phyloP scores from a whole-genome alignment of 2,113 vertebrate species.

The Oenanthe melanoleuca region DNA sequence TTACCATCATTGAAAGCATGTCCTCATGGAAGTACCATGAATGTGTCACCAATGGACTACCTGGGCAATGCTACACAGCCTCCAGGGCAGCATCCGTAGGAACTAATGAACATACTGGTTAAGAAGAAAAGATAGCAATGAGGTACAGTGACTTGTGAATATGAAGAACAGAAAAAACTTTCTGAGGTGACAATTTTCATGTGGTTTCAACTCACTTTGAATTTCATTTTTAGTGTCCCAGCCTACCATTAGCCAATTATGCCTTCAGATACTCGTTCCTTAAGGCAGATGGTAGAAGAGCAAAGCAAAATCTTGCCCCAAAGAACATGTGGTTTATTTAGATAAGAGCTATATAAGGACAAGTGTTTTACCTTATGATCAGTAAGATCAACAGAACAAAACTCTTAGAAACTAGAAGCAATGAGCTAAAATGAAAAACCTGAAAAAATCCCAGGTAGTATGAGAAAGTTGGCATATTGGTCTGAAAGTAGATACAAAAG shows the following conservation, averaged over 20 bases:
- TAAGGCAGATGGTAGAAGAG: neutral
- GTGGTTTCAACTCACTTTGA: neutral
- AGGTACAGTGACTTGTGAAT: neutral
- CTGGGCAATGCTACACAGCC: neutral
- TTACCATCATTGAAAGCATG: neutral
- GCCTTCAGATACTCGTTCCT: neutral
- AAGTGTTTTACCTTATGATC: neutral
- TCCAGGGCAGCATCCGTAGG: neutral
- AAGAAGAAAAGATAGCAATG: neutral
- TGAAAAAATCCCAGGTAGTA: neutral
- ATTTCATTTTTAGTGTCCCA: neutral
- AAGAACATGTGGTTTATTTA: neutral
- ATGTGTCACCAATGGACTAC: neutral
- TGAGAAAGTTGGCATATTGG: neutral
- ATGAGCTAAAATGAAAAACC: neutral
- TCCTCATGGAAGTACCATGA: neutral
- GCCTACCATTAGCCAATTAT: neutral
- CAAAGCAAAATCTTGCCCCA: neutral
- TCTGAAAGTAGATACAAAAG: neutral
- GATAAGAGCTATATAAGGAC: neutral
- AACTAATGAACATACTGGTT: neutral
- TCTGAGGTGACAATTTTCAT: neutral
- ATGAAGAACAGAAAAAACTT: neutral
- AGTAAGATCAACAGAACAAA: neutral
- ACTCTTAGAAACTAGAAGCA: neutral